Evolutionary conservation across 1,140 invertebrate genomes (phyloP).

Genomic region (Varroa destructor): DNA sequence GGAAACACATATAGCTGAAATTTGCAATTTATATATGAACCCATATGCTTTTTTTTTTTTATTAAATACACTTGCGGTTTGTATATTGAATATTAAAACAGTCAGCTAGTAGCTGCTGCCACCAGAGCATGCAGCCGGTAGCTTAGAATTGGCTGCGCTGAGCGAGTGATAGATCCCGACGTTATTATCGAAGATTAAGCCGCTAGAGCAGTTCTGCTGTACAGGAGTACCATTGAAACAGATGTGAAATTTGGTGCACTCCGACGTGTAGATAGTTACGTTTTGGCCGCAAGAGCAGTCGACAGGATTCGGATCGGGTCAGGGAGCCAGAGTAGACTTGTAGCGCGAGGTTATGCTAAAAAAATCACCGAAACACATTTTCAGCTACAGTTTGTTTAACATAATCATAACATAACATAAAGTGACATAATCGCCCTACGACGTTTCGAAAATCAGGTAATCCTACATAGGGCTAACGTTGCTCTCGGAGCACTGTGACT

Average conservation of each 20-base stretch:
- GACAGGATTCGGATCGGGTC: background rate
- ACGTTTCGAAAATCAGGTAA: background rate
- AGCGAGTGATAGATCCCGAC: background rate
- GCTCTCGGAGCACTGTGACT: background rate
- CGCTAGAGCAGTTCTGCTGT: background rate
- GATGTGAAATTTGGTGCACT: background rate
- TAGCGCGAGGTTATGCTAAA: background rate
- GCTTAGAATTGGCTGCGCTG: background rate
- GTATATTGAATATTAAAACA: too few species aligned
- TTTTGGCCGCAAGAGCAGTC: background rate
- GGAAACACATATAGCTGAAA: too few species aligned
- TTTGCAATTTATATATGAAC: too few species aligned
- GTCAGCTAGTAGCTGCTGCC: background rate
- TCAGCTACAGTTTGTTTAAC: too few species aligned
- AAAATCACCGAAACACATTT: too few species aligned
- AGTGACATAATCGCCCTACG: background rate
- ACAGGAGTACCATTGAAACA: background rate
- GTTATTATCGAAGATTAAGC: background rate
- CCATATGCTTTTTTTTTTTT: too few species aligned
- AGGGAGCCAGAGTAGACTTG: background rate
- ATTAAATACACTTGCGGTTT: too few species aligned
- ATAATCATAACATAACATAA: background rate
- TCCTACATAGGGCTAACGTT: background rate
- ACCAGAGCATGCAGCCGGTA: background rate
- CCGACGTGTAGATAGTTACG: background rate